Evolutionary conservation across 1,140 invertebrate genomes (phyloP).

Genomic region (Ditylenchus dipsaci): DNA sequence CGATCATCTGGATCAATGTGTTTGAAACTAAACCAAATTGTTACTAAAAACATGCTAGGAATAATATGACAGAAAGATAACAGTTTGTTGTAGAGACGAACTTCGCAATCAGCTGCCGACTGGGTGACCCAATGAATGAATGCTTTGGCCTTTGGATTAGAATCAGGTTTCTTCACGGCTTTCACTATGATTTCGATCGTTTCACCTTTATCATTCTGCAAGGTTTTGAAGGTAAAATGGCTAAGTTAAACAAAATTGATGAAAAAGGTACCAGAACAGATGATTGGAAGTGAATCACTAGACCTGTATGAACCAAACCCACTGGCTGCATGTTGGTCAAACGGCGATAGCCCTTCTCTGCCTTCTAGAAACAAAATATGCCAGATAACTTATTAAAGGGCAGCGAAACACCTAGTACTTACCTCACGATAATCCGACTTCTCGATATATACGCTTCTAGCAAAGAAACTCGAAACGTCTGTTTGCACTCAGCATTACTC

Average conservation of each 20-base stretch:
- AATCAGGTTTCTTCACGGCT: constrained; percentile 22
- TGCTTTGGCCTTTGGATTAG: constrained; percentile 79
- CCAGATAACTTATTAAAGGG: not conserved
- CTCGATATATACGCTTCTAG: constrained; percentile 79
- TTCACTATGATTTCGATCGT: constrained; percentile 37
- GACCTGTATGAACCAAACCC: constrained; percentile 81
- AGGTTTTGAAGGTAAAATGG: not conserved
- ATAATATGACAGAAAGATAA: constrained; percentile 61
- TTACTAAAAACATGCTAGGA: not conserved
- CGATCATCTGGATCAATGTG: constrained; percentile 94
- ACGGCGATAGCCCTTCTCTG: constrained; percentile 81
- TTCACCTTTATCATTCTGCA: constrained; percentile 19
- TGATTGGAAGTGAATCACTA: constrained; percentile 71
- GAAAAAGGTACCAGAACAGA: constrained; percentile 53
- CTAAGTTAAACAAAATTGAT: not conserved
- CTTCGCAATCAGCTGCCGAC: constrained; percentile 72
- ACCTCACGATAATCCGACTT: constrained; percentile 79
- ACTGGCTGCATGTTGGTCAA: constrained; percentile 79
- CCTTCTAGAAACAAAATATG: constrained; percentile 56
- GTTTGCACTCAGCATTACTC: constrained; percentile 67
- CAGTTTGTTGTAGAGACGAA: constrained; percentile 83
- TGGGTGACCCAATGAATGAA: constrained; percentile 97
- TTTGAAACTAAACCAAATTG: constrained; percentile 66
- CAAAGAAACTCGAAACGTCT: constrained; percentile 72
- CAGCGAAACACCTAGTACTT: constrained; percentile 29